phyloP scores from a whole-genome alignment of 2,888 invertebrate species.

The Macrophya annulata region DNA sequence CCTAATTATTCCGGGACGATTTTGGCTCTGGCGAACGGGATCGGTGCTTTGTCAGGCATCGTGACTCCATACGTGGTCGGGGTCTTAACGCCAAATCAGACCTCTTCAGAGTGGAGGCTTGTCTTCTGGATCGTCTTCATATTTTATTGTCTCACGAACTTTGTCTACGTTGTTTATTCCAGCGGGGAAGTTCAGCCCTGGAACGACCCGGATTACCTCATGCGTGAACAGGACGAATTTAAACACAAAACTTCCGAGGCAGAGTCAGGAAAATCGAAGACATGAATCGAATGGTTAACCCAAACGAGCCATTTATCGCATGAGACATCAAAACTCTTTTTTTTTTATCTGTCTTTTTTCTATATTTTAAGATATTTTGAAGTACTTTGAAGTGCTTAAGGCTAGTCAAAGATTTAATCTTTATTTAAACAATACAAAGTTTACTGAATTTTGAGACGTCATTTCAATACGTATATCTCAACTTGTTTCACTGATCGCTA shows the following conservation, averaged over 20 bases:
- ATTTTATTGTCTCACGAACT: constrained; percentile 73
- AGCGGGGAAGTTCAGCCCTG: constrained; percentile 78
- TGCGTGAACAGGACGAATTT: background rate
- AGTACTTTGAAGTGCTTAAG: background rate
- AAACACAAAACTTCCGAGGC: background rate
- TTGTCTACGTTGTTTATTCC: constrained; percentile 74
- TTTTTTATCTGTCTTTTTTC: background rate
- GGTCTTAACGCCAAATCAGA: constrained; percentile 78
- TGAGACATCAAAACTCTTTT: background rate
- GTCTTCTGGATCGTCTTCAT: constrained; percentile 78
- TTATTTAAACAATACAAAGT: background rate
- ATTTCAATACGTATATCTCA: background rate
- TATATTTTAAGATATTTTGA: background rate
- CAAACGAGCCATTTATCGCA: background rate
- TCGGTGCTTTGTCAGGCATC: constrained; percentile 86
- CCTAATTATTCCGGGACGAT: constrained; percentile 86
- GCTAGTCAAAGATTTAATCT: background rate
- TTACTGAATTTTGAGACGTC: background rate
- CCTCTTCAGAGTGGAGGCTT: constrained; percentile 73
- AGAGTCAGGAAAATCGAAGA: background rate
- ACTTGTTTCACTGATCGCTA: background rate
- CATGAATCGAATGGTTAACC: background rate
- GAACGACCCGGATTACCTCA: constrained; percentile 72
- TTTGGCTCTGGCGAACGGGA: constrained; percentile 87
- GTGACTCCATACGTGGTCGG: constrained; percentile 85